A percentile compares a stretch with the other conserved stretches of the same genome.
Conservation (phyloP, 2,888 invertebrate genomes). For the Drosophila subquinaria region DNA sequence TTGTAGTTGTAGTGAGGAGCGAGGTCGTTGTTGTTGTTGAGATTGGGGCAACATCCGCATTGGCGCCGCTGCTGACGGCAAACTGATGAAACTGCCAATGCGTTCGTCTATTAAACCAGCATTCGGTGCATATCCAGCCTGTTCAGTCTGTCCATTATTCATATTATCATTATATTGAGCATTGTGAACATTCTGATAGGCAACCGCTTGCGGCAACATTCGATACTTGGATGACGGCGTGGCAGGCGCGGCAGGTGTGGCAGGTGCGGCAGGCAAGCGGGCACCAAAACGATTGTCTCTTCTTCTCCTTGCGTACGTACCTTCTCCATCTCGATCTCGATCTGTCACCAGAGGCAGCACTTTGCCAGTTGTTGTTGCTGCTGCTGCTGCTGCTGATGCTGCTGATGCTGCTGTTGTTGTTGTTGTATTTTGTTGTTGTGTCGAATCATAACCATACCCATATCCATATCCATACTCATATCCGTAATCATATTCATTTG, state of each 20-base stretch:
- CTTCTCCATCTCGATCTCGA: constrained; percentile 62
- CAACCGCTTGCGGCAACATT: constrained; percentile 69
- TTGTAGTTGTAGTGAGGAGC: constrained; percentile 50
- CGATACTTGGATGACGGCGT: constrained; percentile 49
- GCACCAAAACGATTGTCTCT: constrained; percentile 65
- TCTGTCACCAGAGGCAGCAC: constrained; percentile 75
- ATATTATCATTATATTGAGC: constrained; percentile 27
- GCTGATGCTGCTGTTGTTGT: constrained; percentile 14
- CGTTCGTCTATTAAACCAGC: constrained; percentile 90
- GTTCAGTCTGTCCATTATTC: constrained; percentile 38
- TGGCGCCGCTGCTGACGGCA: constrained; percentile 69
- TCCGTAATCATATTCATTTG: constrained; percentile 30
- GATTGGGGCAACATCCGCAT: constrained; percentile 69
- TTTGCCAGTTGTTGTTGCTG: constrained; percentile 52
- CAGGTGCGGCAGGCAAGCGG: constrained; percentile 76
- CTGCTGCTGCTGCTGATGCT: constrained; percentile 17
- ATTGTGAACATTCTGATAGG: constrained; percentile 43
- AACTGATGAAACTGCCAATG: constrained; percentile 88
- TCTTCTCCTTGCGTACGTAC: constrained; percentile 67
- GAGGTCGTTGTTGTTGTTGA: constrained; percentile 55
- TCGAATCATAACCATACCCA: constrained; percentile 6
- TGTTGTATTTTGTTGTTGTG: neutral
- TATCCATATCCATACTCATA: constrained; percentile 27
- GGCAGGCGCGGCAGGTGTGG: constrained; percentile 55
- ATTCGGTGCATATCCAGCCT: constrained; percentile 50